phyloP scores from a whole-genome alignment of 1,140 invertebrate species.

The Coelopa frigida region DNA sequence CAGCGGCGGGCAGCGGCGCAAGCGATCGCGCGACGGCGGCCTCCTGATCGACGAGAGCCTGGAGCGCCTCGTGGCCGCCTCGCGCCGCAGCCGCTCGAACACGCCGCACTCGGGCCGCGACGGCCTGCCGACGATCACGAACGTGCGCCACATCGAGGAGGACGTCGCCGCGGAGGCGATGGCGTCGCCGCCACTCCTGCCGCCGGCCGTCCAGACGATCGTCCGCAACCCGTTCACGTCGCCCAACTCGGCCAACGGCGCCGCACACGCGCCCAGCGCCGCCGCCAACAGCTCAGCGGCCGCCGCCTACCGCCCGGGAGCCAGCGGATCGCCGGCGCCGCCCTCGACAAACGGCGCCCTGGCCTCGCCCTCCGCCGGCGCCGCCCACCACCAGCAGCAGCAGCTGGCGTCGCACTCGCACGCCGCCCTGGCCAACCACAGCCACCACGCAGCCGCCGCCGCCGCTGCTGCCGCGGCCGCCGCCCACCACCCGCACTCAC shows the following conservation, averaged over 20 bases:
- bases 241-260: slow-evolving; percentile 18
- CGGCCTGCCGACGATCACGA: neutral
- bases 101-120: neutral
- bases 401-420: slow-evolving; percentile 21
- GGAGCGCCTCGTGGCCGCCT: slow-evolving; percentile 39
- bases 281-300: slow-evolving; percentile 1
- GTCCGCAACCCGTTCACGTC: slow-evolving; percentile 41
- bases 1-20: slow-evolving; percentile 23
- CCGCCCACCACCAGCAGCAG: slow-evolving; percentile 30
- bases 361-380: slow-evolving; percentile 23
- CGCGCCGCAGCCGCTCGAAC: slow-evolving; percentile 42
- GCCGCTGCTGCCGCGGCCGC: slow-evolving; percentile 13
- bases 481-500: slow-evolving; percentile 18
- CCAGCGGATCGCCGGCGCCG: slow-evolving; percentile 20
- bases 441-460: slow-evolving; percentile 18
- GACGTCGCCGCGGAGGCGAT: neutral
- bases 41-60: slow-evolving; percentile 25
- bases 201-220: slow-evolving; percentile 29
- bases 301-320: slow-evolving; percentile 15
- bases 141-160: neutral
- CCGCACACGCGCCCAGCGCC: neutral
- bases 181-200: neutral
- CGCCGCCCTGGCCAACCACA: slow-evolving; percentile 20
- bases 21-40: slow-evolving; percentile 35
- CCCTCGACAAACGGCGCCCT: slow-evolving; percentile 16